phyloP scores from a whole-genome alignment of 2,888 invertebrate species.

The Campaea margaritaria region DNA sequence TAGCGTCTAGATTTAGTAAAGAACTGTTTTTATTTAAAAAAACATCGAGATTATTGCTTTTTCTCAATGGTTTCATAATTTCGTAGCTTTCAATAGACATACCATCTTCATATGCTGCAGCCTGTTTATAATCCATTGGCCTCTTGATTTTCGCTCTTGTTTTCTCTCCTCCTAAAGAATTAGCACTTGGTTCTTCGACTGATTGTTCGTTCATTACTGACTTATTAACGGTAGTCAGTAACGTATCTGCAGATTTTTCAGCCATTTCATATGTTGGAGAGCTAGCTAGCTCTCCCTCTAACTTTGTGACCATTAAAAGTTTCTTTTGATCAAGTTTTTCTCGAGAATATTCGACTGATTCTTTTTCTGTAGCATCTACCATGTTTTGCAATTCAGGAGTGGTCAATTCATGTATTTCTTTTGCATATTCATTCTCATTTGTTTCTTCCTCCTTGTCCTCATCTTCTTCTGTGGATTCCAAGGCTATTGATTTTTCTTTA shows the following conservation, averaged over 20 bases:
- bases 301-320: no score
- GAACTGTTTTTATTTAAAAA: no score
- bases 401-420: no score
- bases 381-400: no score
- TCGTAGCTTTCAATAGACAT: conserved; percentile 29
- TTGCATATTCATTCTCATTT: background rate
- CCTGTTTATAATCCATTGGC: background rate
- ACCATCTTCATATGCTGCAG: conserved; percentile 22
- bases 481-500: background rate
- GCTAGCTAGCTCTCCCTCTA: background rate
- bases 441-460: conserved; percentile 1
- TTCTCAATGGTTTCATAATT: conserved; percentile 13
- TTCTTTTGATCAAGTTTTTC: no score
- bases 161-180: no score
- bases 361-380: no score
- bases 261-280: background rate
- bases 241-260: background rate
- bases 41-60: conserved; percentile 4
- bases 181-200: background rate
- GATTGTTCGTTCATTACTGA: background rate
- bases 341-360: no score
- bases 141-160: no score
- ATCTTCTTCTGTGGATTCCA: background rate
- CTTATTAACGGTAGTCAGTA: background rate
- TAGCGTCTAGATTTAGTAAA: no score